Base-by-base conservation (phyloP, 2,888 invertebrate genomes). In the Dryadula phaetusa region DNA sequence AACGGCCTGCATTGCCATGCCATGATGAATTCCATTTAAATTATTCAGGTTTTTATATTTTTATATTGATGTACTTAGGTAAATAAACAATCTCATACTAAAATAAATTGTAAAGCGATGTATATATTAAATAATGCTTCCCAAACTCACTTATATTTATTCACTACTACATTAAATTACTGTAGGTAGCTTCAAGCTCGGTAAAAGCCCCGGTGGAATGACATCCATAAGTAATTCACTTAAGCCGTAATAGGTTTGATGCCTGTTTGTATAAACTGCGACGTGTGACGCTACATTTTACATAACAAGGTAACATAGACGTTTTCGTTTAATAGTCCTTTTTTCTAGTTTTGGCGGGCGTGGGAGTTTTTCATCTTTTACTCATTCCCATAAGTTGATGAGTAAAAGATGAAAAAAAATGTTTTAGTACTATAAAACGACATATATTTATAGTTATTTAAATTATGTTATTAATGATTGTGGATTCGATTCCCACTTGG, bases 191-290 rank as follows among this genome's bases (percentile, higher is more conserved):
- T 52, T 22, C 10, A 44, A 66, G 56, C 56, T 58, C 22, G 42
- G 58, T 70, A 64, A 70, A 66, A 68, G 71, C 65, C 52, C 66
- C 75, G 70, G 65, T 72, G 75, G 68, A 72, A 66, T 68, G 64
- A 66, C 71, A 72, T 68, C 71, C 73, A 74, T 72, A 72, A 75
- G 75, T 84, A 85, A 86, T 82, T 82, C 77, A 76, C 75, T 86
- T 86, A 84, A 72, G 65, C 70, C 71, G 72, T 84, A 85, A 86
- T 85, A 79, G 80, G 71, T 75, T 74, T 74, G 80, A 78, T 74
- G 76, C 78, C 73, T 76, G 78, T 79, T 81, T 81, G 80, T 83
- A 77, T 84, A 79, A 80, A 74, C 79, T 77, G 62, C 58, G 18
- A 60, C 25, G 65, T 78, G 61, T 61, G 28, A 60, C 60, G 65